Conservation (phyloP, 1,140 invertebrate genomes). For the Procambarus virginalis region DNA sequence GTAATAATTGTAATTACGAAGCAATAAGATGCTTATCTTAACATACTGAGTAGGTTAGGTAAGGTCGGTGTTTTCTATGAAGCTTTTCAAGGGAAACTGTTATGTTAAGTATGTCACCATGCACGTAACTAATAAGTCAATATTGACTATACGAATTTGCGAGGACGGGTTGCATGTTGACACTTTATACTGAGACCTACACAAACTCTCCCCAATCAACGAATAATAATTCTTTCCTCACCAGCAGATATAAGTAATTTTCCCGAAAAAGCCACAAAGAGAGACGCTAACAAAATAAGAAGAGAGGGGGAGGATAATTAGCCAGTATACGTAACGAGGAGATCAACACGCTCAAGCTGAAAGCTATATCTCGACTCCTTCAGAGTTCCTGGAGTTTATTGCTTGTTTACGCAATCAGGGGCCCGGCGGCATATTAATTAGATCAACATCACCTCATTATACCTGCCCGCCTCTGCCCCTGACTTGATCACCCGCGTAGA, state of each 20-base stretch:
- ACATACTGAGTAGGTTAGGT: too few relatives aligned
- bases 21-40: too few relatives aligned
- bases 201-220: too few relatives aligned
- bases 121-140: too few relatives aligned
- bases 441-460: neutral
- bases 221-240: neutral
- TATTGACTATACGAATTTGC: too few relatives aligned
- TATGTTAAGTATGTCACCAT: too few relatives aligned
- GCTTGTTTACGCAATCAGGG: neutral
- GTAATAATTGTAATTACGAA: too few relatives aligned
- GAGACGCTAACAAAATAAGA: neutral
- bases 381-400: neutral
- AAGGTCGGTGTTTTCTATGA: too few relatives aligned
- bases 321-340: neutral
- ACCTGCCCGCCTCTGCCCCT: neutral
- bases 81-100: too few relatives aligned
- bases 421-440: neutral
- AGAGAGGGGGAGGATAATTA: neutral
- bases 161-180: too few relatives aligned
- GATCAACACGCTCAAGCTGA: neutral
- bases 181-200: too few relatives aligned
- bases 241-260: neutral
- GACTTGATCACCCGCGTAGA: slow-evolving; percentile 1
- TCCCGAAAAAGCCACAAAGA: neutral
- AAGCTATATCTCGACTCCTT: neutral